Evolutionary conservation across 2,888 invertebrate species (phyloP).

Genomic region (Megastigmus dorsalis): DNA sequence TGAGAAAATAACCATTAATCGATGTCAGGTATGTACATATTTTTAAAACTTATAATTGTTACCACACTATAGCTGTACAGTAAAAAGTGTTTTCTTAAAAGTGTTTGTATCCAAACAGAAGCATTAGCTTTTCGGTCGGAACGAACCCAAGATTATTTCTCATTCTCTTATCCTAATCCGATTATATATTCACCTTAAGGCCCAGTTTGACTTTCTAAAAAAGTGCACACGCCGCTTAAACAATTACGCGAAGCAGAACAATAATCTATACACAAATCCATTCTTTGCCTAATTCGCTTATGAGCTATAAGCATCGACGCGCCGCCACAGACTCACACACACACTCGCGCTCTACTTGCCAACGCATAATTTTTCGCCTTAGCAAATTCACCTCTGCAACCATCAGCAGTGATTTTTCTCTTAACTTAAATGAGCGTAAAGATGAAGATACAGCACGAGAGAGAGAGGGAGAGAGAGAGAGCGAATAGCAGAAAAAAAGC

Average conservation of each 20-base stretch:
- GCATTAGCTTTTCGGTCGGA: not conserved
- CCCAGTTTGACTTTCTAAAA: slow-evolving; percentile 18
- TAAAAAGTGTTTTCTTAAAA: too few species aligned
- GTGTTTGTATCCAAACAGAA: not conserved
- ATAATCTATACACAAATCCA: too few species aligned
- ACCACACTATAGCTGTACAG: too few species aligned
- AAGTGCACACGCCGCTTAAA: not conserved
- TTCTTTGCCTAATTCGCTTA: slow-evolving; percentile 23
- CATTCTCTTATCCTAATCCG: too few species aligned
- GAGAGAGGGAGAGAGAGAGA: not conserved
- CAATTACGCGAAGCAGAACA: not conserved
- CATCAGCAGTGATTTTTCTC: slow-evolving; percentile 34
- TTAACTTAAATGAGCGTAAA: slow-evolving; percentile 37
- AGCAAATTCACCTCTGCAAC: too few species aligned
- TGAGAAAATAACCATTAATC: not conserved
- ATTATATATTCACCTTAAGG: too few species aligned
- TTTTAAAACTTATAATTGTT: too few species aligned
- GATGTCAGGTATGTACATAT: too few species aligned
- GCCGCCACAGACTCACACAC: too few species aligned
- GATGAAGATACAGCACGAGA: slow-evolving; percentile 8
- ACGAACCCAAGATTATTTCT: not conserved
- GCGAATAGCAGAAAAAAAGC: not conserved
- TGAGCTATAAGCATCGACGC: not conserved
- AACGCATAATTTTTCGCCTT: slow-evolving; percentile 23
- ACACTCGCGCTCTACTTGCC: slow-evolving; percentile 43